Percentiles rank a stretch among this genome's conserved stretches.
phyloP scores from a whole-genome alignment of 1,140 invertebrate species.

The Pomacea maculata region DNA sequence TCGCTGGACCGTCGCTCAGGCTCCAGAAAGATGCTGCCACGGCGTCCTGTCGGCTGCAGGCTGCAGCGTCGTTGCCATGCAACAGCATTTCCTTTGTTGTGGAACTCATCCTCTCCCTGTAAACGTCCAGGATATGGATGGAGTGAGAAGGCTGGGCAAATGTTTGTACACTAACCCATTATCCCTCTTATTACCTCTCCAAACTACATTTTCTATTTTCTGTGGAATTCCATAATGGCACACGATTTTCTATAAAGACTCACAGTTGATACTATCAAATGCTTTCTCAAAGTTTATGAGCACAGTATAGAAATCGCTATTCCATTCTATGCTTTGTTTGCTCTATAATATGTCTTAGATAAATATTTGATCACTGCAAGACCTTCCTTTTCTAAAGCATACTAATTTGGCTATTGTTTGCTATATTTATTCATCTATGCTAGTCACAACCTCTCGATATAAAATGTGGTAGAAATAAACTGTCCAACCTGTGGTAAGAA shows the following conservation, averaged over 20 bases:
- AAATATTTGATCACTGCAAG: too few relatives aligned
- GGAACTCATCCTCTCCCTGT: not conserved
- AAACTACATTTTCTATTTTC: not conserved
- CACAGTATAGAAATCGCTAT: too few relatives aligned
- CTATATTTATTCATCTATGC: not conserved
- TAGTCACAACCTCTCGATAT: not conserved
- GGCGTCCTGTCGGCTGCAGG: not conserved
- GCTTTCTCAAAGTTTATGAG: too few relatives aligned
- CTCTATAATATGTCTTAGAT: too few relatives aligned
- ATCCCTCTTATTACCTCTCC: not conserved
- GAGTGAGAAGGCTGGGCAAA: too few relatives aligned
- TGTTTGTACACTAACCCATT: too few relatives aligned
- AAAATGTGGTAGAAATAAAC: too few relatives aligned
- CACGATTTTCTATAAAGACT: too few relatives aligned
- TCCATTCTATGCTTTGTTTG: too few relatives aligned
- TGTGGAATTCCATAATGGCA: not conserved
- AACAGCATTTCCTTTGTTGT: not conserved
- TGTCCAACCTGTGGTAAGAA: not conserved
- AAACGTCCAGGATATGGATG: not conserved
- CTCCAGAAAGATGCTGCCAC: constrained; percentile 33
- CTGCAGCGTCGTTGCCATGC: not conserved
- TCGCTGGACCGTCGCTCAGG: constrained; percentile 10
- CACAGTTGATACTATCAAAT: too few relatives aligned
- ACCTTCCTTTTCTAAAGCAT: too few relatives aligned
- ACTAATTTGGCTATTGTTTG: too few relatives aligned